Evolutionary conservation across 2,113 vertebrate species (phyloP).

Genomic region (Malaclemys terrapin): DNA sequence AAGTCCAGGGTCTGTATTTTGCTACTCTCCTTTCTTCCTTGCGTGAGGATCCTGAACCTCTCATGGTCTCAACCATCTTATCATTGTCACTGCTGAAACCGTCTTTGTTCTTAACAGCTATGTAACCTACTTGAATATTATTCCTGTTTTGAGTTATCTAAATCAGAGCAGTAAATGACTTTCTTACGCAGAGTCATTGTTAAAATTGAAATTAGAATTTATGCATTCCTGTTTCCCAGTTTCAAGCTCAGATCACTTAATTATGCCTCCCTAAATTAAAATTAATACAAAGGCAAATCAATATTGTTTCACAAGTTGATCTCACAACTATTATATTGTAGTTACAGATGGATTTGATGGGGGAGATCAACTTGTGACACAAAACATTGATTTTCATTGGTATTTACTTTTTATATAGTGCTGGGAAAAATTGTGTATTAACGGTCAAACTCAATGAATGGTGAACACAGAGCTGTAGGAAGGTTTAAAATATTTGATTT

Average conservation of each 20-base stretch:
- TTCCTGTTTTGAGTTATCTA: neutral
- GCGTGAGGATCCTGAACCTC: no score
- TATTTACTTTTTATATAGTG: conserved; percentile 21
- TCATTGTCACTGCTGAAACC: no score
- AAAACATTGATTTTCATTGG: conserved; percentile 7
- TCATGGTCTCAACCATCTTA: no score
- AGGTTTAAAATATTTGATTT: neutral
- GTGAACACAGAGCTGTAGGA: neutral
- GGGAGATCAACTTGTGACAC: conserved; percentile 29
- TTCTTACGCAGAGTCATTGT: neutral
- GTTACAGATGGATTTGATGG: neutral
- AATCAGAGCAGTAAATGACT: neutral
- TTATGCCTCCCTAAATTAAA: neutral
- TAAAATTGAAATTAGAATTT: neutral
- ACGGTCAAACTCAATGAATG: neutral
- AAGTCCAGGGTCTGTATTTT: no score
- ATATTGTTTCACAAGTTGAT: neutral
- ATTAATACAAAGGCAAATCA: conserved; percentile 35
- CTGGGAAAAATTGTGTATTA: neutral
- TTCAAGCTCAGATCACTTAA: neutral
- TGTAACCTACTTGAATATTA: neutral
- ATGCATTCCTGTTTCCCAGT: neutral
- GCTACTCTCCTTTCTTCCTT: no score
- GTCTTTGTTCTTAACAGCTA: neutral
- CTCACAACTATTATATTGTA: no score